phyloP scores from a whole-genome alignment of 2,113 vertebrate species.

The Sinocyclocheilus maitianheensis region DNA sequence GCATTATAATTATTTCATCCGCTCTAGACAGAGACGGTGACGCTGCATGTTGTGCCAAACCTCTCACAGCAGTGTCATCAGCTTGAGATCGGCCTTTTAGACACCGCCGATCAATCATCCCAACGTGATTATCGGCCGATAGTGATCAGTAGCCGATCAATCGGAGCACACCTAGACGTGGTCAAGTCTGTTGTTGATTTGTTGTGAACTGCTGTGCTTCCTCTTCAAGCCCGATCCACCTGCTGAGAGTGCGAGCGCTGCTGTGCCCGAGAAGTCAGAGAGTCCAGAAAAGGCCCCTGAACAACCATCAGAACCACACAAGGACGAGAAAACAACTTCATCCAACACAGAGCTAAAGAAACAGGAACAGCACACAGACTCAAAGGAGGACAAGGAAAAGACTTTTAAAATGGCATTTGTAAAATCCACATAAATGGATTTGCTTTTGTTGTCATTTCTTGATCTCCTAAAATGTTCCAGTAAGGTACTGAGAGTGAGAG shows the following conservation, averaged over 20 bases:
- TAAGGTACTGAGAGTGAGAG: neutral
- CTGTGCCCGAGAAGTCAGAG: constrained; percentile 61
- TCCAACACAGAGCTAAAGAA: constrained; percentile 67
- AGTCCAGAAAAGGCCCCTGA: constrained; percentile 73
- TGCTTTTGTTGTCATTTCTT: neutral
- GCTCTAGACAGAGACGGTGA: no score
- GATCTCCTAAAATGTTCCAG: no score
- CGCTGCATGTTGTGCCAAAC: no score
- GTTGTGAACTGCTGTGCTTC: neutral
- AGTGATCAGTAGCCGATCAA: no score
- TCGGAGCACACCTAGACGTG: no score
- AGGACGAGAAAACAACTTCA: constrained; percentile 13
- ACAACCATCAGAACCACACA: constrained; percentile 44
- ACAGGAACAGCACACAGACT: constrained; percentile 68
- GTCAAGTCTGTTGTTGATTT: neutral
- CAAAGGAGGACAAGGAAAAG: constrained; percentile 78
- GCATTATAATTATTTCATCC: no score
- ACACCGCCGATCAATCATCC: no score
- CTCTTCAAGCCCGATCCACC: constrained; percentile 63
- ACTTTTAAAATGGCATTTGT: constrained; percentile 77
- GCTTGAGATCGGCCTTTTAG: no score
- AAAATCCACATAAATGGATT: constrained; percentile 65
- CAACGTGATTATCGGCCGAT: no score
- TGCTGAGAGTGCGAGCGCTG: constrained; percentile 36
- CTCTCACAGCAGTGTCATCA: no score